Evolutionary conservation across 2,888 invertebrate species (phyloP), one percentile per base, ranked within the genome.

Genomic region (Drosophila cognata): DNA sequence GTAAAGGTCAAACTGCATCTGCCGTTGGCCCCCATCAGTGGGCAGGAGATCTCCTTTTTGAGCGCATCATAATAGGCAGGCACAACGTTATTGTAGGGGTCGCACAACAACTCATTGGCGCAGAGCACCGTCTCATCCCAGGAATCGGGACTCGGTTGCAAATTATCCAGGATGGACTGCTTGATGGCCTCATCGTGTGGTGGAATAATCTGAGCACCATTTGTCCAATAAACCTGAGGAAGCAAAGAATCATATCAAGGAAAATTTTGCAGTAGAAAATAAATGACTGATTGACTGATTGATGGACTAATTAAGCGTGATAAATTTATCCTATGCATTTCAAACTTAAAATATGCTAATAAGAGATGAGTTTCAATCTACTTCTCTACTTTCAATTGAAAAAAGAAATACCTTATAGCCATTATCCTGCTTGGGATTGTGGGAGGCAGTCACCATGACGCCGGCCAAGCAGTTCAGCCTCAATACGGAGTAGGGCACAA

Each of bases 371-470:
- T 2, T 21, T 2, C 21, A 43, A 43, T 21, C 5, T 6, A 2
- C 11, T 21, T 43, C 2, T 21, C 5, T 21, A 5, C 41, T 10
- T 4, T n/a, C 41, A 10, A 21, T 11, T 1, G n/a, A 18, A 13
- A 13, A 28, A 8, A 29, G 2, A 0, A 10, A 11, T 53, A 79
- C 65, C 94, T 99, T 99, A 91, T 99, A 99, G 1, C 99, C 99
- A 92, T 99, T 99, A 91, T 99, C 98, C 43, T 98, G 96, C 91
- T 97, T 98, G 0, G 99, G 99, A 94, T 99, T 99, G 91, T 99
- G 99, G 0, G 98, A 98, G 0, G 99, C 99, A 0, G 99, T 99
- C 3, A 99, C 95, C 97, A 99, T 98, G 3, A 99, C 95, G 0
- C 99, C 99, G 43, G 96, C 97, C 0, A 96, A 95, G 66, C 97